Percentiles rank a stretch among this genome's conserved stretches.
phyloP scores from a whole-genome alignment of 1,140 invertebrate genomes.

The Drosophila kohkoa region DNA sequence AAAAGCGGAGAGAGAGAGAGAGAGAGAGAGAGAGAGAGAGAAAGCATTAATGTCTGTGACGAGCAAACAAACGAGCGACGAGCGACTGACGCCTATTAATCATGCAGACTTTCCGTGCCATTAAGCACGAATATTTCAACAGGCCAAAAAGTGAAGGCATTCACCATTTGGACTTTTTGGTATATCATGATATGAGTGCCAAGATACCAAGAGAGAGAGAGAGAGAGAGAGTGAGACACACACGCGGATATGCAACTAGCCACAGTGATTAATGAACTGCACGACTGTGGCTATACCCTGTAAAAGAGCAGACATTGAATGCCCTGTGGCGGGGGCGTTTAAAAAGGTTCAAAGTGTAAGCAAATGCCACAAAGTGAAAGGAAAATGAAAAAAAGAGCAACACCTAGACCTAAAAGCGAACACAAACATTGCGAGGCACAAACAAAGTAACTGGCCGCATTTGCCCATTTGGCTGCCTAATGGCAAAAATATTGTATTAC shows the following conservation, averaged over 20 bases:
- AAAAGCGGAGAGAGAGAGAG: slow-evolving; percentile 3
- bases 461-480: slow-evolving; percentile 74
- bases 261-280: slow-evolving; percentile 27
- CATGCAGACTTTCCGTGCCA: slow-evolving; percentile 81
- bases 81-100: slow-evolving; percentile 80
- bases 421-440: slow-evolving; percentile 64
- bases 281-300: slow-evolving; percentile 35
- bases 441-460: slow-evolving; percentile 63
- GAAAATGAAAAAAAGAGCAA: slow-evolving; percentile 24
- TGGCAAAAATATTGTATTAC: slow-evolving; percentile 82
- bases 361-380: slow-evolving; percentile 20
- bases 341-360: slow-evolving; percentile 63
- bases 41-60: slow-evolving; percentile 69
- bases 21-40: slow-evolving; percentile 9
- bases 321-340: background rate
- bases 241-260: slow-evolving; percentile 12
- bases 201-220: background rate
- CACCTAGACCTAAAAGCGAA: slow-evolving; percentile 23
- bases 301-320: background rate
- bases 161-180: slow-evolving; percentile 48
- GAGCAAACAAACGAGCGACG: slow-evolving; percentile 67
- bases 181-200: slow-evolving; percentile 45
- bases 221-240: background rate
- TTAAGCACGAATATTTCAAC: slow-evolving; percentile 74
- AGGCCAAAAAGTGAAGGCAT: slow-evolving; percentile 39